Evolutionary conservation across 2,888 invertebrate species (phyloP), one percentile per base, ranked within the genome.

Genomic region (Horisme vitalbata): DNA sequence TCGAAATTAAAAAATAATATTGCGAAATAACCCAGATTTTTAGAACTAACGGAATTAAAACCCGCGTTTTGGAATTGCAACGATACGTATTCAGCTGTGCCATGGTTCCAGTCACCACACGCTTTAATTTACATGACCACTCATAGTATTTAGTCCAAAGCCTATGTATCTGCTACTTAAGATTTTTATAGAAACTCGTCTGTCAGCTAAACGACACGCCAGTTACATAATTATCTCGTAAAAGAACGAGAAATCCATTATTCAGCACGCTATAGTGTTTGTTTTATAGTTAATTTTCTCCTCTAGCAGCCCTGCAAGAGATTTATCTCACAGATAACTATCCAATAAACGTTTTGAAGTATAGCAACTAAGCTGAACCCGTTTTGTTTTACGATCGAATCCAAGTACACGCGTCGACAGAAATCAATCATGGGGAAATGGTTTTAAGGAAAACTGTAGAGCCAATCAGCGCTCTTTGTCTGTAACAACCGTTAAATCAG

Each of bases 291-390:
- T 38, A 38, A 45, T 45, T 37, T 32, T 45, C 37, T 37, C 28
- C 44, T 37, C 44, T 14, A 11, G 28, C 32, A 33, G 14, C 44
- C 27, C 33, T 24, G 13, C 8, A 6, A 21, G 33, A 45, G 45
- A 45, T 45, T 38, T 45, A 45, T 38, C 38, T 33, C 8, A 27
- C 11, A 23, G 33, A 45, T 38, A 45, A 45, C 45, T 45, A 45
- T 28, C 12, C 45, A 37, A 45, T 45, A 28, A 45, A 38, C 37
- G 27, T 26, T 38, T 21, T 21, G 27, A 37, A 45, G 33, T 34
- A 36, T 36, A 13, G 24, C 20, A 14, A 31, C 18, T 31, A 9
- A 15, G 31, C 30, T 38, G 11, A 35, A 27, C 27, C 38, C 33
- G 23, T 45, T 45, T 12, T 23, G 32, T 37, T 45, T 45, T 33